phyloP scores from a whole-genome alignment of 2,113 vertebrate species.

The Passer montanus region DNA sequence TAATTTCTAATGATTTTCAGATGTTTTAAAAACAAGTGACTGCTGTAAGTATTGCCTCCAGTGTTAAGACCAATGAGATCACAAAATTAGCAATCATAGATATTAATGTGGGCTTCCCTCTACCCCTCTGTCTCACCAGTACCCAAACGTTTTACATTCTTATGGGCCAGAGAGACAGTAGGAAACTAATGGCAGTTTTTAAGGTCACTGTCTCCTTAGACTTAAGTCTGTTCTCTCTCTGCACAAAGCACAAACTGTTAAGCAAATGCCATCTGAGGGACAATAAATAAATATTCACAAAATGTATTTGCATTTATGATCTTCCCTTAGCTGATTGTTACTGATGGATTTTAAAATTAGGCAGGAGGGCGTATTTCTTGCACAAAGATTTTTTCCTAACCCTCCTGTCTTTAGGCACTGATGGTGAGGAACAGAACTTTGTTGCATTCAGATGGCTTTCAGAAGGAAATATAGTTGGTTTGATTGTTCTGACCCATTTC shows the following conservation, averaged over 20 bases:
- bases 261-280: neutral
- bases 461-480: neutral
- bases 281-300: neutral
- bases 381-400: neutral
- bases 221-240: neutral
- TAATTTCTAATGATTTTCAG: neutral
- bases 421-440: neutral
- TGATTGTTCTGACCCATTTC: neutral
- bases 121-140: neutral
- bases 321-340: neutral
- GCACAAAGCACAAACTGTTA: neutral
- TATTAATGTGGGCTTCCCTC: neutral
- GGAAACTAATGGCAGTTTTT: neutral
- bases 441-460: neutral
- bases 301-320: neutral
- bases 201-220: neutral
- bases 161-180: neutral
- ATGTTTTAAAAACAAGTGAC: neutral
- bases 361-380: neutral
- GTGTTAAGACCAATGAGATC: neutral
- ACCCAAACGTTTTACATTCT: neutral
- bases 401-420: neutral
- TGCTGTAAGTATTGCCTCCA: neutral
- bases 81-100: neutral
- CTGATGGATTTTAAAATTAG: neutral